Evolutionary conservation across 2,113 vertebrate genomes (phyloP).

Genomic region (Osmerus mordax): DNA sequence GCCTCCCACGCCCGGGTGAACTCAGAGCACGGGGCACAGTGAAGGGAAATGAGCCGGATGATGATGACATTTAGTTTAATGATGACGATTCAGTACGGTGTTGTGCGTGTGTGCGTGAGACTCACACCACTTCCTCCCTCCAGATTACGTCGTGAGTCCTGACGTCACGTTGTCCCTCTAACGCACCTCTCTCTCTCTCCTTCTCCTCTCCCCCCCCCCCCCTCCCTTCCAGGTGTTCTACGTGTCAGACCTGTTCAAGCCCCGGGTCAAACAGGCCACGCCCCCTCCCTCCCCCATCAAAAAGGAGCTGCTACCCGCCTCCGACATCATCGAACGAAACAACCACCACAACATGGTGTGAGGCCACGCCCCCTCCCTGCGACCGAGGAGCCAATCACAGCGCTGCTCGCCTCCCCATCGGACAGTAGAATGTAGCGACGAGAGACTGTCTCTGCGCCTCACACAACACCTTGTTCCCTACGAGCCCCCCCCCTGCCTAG

Average conservation of each 20-base stretch:
- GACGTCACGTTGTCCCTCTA: not conserved
- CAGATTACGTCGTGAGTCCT: not conserved
- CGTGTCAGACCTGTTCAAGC: slow-evolving; percentile 95
- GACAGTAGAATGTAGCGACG: slow-evolving; percentile 99
- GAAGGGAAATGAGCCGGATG: not conserved
- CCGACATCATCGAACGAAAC: slow-evolving; percentile 95
- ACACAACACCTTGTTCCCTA: slow-evolving; percentile 43
- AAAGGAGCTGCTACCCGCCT: slow-evolving; percentile 91
- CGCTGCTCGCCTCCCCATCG: slow-evolving; percentile 91
- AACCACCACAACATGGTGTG: slow-evolving; percentile 94
- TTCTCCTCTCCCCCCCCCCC: not conserved
- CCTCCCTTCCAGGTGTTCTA: slow-evolving; percentile 82
- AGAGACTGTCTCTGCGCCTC: slow-evolving; percentile 66
- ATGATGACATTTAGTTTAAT: not conserved
- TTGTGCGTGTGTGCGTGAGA: not conserved
- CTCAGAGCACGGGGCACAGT: slow-evolving; percentile 35
- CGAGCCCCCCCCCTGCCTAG: not conserved
- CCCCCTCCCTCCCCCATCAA: slow-evolving; percentile 82
- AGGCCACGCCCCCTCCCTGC: slow-evolving; percentile 48
- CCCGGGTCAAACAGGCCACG: slow-evolving; percentile 75
- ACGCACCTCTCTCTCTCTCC: slow-evolving; percentile 7
- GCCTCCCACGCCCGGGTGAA: slow-evolving; percentile 18
- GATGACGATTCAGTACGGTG: not conserved
- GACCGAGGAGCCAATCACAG: slow-evolving; percentile 82
- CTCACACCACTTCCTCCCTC: too few species aligned